Evolutionary conservation across 2,797 vertebrate species (phyloP).

Genomic region (Sitta carolinensis): DNA sequence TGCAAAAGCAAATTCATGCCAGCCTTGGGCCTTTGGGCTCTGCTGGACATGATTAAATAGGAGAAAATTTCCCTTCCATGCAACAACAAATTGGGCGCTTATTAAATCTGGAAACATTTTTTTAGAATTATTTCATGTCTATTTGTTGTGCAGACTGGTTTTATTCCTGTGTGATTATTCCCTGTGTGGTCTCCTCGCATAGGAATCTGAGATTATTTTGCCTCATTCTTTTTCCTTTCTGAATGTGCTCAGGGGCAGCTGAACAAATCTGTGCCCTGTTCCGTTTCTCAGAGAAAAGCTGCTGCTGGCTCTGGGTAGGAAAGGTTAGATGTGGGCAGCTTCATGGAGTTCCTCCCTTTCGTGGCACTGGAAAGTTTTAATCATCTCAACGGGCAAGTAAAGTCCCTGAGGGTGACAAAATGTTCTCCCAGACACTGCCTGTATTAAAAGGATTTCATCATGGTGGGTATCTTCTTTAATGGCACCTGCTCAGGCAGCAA

Average conservation of each 20-base stretch:
- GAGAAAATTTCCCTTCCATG: neutral
- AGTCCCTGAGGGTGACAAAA: neutral
- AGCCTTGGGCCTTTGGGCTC: neutral
- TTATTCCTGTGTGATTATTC: neutral
- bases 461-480: neutral
- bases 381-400: neutral
- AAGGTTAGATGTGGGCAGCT: neutral
- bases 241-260: neutral
- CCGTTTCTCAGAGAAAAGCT: neutral
- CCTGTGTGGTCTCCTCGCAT: neutral
- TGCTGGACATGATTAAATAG: neutral
- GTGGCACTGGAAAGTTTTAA: neutral
- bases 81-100: neutral
- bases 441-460: rapidly evolving
- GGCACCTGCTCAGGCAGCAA: neutral
- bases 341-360: neutral
- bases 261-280: neutral
- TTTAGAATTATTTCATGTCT: neutral
- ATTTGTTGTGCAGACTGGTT: neutral
- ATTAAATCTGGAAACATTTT: neutral
- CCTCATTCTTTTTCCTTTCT: neutral
- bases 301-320: neutral
- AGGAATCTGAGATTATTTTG: neutral
- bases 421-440: neutral
- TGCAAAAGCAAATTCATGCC: neutral